phyloP scores from a whole-genome alignment of 2,797 vertebrate genomes.

The Falco columbarius region DNA sequence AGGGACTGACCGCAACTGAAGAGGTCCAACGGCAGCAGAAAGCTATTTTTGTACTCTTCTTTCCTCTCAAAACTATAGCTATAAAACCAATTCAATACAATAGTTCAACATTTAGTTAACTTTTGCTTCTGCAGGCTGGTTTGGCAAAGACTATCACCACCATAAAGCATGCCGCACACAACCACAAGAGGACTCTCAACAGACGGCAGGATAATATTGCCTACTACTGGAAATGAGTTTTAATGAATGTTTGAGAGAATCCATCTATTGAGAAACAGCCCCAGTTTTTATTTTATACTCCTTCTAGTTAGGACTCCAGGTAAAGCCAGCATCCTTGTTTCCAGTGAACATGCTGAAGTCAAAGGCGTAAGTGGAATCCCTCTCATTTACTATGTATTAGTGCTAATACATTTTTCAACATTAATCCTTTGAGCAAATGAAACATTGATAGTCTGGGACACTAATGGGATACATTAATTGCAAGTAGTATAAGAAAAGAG shows the following conservation, averaged over 20 bases:
- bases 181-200: neutral
- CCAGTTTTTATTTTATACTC: neutral
- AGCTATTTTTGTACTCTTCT: neutral
- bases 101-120: neutral
- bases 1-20: neutral
- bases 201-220: neutral
- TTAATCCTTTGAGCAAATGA: slow-evolving; percentile 68
- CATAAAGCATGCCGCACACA: neutral
- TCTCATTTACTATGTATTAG: slow-evolving; percentile 62
- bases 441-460: slow-evolving; percentile 54
- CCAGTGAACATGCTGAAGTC: neutral
- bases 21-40: neutral
- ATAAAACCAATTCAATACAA: neutral
- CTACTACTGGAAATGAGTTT: neutral
- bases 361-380: slow-evolving; percentile 27
- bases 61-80: neutral
- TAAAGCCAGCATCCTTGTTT: slow-evolving; percentile 12
- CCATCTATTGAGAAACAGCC: neutral
- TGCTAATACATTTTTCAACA: slow-evolving; percentile 59
- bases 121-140: neutral
- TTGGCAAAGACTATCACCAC: neutral
- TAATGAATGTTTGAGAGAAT: neutral
- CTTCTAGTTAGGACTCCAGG: neutral
- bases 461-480: slow-evolving; percentile 67
- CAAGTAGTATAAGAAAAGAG: slow-evolving; percentile 58